A percentile compares a stretch with the other conserved stretches of the same genome.
Conservation (phyloP, 2,888 invertebrate species). For the Callinectes sapidus region DNA sequence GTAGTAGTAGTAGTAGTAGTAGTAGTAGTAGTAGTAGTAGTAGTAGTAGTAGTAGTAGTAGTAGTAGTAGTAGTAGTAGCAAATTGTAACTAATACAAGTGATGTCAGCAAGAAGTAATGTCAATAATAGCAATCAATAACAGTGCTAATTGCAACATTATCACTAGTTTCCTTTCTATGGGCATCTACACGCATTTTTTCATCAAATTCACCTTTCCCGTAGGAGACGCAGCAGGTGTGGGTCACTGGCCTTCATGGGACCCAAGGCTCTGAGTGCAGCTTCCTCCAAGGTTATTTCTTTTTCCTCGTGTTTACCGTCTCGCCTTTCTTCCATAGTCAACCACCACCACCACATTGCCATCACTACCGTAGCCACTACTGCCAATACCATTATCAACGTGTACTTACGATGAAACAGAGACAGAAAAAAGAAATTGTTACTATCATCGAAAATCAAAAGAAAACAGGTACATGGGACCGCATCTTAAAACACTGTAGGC, state of each 20-base stretch:
- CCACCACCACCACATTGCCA: not conserved
- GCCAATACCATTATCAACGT: not conserved
- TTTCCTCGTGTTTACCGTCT: not conserved
- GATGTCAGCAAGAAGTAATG: no score
- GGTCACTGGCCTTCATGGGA: constrained; percentile 7
- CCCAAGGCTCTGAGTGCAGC: constrained; percentile 6
- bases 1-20: no score
- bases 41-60: not conserved
- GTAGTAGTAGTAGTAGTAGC: not conserved
- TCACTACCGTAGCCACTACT: not conserved
- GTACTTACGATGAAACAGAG: not conserved
- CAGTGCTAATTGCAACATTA: not conserved
- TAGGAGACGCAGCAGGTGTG: constrained; percentile 4
- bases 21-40: not conserved
- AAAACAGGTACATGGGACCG: no score
- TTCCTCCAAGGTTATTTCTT: not conserved
- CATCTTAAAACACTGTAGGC: no score
- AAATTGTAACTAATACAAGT: not conserved
- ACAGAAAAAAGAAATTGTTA: no score
- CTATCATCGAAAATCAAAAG: not conserved
- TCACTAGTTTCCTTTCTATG: not conserved
- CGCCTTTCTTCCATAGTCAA: not conserved
- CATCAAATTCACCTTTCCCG: not conserved
- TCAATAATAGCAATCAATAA: not conserved
- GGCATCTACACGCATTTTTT: not conserved